A percentile compares a stretch with the other conserved stretches of the same genome.
These are phyloP conservation scores for Congeria kusceri DNA, from an alignment of 2,888 invertebrate genomes.

Conservation along the genomic window DNA sequence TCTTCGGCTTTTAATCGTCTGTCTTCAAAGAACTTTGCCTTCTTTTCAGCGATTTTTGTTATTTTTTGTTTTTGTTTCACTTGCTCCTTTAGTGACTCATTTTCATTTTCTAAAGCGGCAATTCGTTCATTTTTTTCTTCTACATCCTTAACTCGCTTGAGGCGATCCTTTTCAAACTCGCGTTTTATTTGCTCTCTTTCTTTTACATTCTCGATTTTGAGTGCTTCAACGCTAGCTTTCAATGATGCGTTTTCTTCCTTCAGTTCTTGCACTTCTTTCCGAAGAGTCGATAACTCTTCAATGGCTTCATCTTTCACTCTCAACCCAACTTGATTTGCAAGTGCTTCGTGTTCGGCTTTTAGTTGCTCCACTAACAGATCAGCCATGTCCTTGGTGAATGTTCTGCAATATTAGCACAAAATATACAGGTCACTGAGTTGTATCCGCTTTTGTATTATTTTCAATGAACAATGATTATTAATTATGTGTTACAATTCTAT, in stretches of 20 bases:
- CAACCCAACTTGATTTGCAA: conserved; percentile 31
- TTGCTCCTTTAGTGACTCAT: conserved; percentile 24
- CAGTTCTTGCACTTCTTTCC: conserved; percentile 29
- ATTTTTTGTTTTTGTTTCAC: conserved; percentile 47
- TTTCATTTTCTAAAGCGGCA: conserved; percentile 38
- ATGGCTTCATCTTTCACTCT: conserved; percentile 35
- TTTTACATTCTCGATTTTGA: conserved; percentile 23
- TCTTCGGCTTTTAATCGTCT: conserved; percentile 42
- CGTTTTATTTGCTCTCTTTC: conserved; percentile 46
- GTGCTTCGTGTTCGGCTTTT: conserved; percentile 34
- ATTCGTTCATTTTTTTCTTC: conserved; percentile 52
- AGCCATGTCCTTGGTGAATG: conserved; percentile 44
- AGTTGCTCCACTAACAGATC: conserved; percentile 33
- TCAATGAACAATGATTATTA: no score
- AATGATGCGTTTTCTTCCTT: conserved; percentile 32
- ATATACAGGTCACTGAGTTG: no score
- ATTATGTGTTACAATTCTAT: no score
- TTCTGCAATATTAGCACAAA: conserved; percentile 16
- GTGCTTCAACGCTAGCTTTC: conserved; percentile 25
- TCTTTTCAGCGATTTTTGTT: conserved; percentile 34
- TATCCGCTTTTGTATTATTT: no score
- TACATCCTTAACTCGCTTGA: conserved; percentile 33
- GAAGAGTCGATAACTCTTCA: conserved; percentile 26
- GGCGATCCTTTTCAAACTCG: conserved; percentile 45
- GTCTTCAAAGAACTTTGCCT: conserved; percentile 49